phyloP scores from a whole-genome alignment of 2,113 vertebrate species.

The Plecotus auritus region DNA sequence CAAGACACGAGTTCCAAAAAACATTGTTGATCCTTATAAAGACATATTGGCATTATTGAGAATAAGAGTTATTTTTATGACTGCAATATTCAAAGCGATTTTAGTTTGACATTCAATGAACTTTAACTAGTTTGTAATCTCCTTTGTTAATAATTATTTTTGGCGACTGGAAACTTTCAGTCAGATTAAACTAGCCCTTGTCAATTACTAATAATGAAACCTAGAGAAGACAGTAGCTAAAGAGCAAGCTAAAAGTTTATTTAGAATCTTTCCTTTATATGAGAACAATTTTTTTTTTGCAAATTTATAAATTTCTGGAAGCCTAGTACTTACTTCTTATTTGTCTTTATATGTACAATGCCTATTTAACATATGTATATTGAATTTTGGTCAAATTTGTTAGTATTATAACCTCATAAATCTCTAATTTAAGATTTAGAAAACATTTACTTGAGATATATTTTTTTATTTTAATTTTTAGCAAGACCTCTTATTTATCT shows the following conservation, averaged over 20 bases:
- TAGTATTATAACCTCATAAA: not conserved
- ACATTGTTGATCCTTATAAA: not conserved
- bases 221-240: not conserved
- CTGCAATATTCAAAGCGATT: not conserved
- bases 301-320: not conserved
- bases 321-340: not conserved
- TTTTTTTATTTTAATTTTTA: not conserved
- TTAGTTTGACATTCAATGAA: not conserved
- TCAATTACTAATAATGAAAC: not conserved
- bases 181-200: not conserved
- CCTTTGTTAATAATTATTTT: not conserved
- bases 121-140: not conserved
- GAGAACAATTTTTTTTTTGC: not conserved
- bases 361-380: not conserved
- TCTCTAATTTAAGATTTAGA: not conserved
- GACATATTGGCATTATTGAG: not conserved
- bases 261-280: not conserved
- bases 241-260: not conserved
- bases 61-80: not conserved
- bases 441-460: not conserved
- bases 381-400: not conserved
- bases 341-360: not conserved
- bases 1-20: not conserved
- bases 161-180: not conserved
- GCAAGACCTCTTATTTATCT: not conserved